Evolutionary conservation across 2,888 invertebrate genomes (phyloP).

Genomic region (Muschampia plurimacula): DNA sequence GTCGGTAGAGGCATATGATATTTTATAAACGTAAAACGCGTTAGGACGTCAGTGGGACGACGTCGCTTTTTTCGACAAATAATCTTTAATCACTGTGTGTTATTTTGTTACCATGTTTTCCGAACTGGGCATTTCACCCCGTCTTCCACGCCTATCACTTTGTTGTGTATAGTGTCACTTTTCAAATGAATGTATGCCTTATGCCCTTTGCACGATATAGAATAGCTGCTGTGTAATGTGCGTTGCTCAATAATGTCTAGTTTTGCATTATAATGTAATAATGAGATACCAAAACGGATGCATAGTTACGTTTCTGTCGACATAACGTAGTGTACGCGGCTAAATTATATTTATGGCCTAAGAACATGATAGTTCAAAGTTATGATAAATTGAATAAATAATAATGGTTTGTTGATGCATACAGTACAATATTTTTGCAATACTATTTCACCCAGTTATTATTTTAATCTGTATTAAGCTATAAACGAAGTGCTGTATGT

Average conservation of each 20-base stretch:
- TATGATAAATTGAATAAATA: constrained; percentile 1
- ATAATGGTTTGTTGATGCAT: neutral
- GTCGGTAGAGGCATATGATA: constrained; percentile 27
- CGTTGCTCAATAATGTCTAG: constrained; percentile 80
- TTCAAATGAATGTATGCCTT: constrained; percentile 38
- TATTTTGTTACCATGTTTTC: constrained; percentile 69
- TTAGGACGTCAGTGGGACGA: constrained; percentile 28
- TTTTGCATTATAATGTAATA: constrained; percentile 57
- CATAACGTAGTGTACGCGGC: constrained; percentile 23
- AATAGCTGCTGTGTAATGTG: constrained; percentile 32
- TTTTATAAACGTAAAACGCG: constrained; percentile 55
- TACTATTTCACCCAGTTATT: constrained; percentile 24
- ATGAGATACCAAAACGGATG: constrained; percentile 41
- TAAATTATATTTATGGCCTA: constrained; percentile 12
- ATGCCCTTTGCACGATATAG: constrained; percentile 37
- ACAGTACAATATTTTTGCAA: constrained; percentile 7
- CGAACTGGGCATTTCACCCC: constrained; percentile 69
- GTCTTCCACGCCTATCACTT: constrained; percentile 69
- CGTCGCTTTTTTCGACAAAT: constrained; percentile 26
- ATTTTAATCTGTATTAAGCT: neutral
- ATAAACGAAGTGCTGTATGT: neutral
- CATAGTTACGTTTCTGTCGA: constrained; percentile 33
- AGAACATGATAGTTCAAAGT: neutral
- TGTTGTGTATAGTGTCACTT: constrained; percentile 74
- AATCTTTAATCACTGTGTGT: constrained; percentile 24